Base-by-base conservation (phyloP, 2,113 vertebrate genomes). In the Corydoras maculifer region DNA sequence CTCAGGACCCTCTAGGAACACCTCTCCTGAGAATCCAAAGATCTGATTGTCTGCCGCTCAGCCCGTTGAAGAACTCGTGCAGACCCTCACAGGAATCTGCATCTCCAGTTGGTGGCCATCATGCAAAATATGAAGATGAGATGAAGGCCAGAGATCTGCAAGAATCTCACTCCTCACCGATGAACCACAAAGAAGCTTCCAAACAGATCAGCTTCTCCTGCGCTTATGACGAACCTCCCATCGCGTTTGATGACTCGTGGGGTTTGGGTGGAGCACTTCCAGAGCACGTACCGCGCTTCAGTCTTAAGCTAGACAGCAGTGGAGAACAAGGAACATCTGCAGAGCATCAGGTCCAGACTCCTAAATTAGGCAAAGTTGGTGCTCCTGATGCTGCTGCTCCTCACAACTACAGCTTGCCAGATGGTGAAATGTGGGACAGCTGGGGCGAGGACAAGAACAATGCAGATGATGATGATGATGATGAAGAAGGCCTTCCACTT, bases 391-490 rank as follows among this genome's bases (percentile, higher is more conserved):
- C 63, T 48, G 59, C 43, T 75, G 60, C 58, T 74, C 55, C 67
- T 75, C 66, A 69, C n/a, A 79, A 73, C 62, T 77, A 68, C 0
- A 90, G 87, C 76, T 85, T 90, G 31, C 81, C 92, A 77, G 88
- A 90, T 70, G 88, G 92, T 2, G 85, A 83, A 65, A 43, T 92
- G 48, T 94, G 93, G 94, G 90, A 91, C 8, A 85, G 87, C 29
- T 90, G 91, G 48, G 83, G 77, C 62, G 90, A 91, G 18, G 91
- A 87, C 62, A 90, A 91, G 18, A 91, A 87, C 18, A 59, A 68
- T 2, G 83, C 48, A 63, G 83, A 12, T 82, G 87, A 90, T 0
- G 84, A 83, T 4, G 86, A 78, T 13, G 55, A 13, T 57, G 6
- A 13, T 57, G 54, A 43, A 5, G 77, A 83, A 67, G 2, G 69